Conservation (phyloP, 2,113 vertebrate species). For the Sapayoa aenigma region DNA sequence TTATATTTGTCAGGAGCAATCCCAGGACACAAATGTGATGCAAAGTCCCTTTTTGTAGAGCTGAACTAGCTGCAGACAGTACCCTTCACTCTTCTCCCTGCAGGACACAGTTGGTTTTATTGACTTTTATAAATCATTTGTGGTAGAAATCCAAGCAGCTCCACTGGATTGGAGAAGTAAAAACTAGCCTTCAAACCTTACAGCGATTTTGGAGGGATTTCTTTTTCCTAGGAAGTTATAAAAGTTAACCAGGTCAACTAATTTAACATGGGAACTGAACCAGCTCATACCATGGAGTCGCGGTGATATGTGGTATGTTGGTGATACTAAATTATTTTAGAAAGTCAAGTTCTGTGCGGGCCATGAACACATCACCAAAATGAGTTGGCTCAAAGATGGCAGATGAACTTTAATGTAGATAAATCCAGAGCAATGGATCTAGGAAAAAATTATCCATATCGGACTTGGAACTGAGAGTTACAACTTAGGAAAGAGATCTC, state of each 20-base stretch:
- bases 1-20: background rate
- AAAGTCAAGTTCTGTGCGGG: background rate
- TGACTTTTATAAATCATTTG: background rate
- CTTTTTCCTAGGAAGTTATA: background rate
- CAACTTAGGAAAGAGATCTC: background rate
- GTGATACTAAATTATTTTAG: background rate
- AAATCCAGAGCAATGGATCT: background rate
- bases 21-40: background rate
- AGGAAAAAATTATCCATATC: slow-evolving; percentile 5
- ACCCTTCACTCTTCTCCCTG: background rate
- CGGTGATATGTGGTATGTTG: background rate
- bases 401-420: background rate
- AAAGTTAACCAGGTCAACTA: background rate
- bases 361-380: background rate
- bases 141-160: background rate
- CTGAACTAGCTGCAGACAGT: background rate
- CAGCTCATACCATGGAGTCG: background rate
- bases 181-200: background rate
- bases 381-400: background rate
- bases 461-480: background rate
- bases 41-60: background rate
- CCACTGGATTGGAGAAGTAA: background rate
- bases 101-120: background rate
- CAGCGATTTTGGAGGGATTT: background rate
- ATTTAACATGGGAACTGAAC: background rate